Conservation (phyloP, 1,140 invertebrate species). For the Pinna nobilis region DNA sequence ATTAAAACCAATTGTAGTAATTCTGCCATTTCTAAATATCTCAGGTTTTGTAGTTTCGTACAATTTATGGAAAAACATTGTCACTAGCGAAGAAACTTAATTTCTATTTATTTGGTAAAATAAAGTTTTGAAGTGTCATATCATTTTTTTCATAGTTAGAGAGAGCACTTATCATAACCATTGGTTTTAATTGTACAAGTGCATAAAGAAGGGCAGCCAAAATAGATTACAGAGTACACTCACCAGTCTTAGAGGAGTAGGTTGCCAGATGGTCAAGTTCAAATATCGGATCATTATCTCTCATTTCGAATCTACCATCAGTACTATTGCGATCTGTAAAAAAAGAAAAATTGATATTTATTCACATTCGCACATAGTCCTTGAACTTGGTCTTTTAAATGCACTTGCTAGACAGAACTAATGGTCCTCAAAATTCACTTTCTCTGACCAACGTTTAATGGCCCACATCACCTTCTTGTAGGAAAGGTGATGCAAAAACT, state of each 20-base stretch:
- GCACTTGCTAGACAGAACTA: neutral
- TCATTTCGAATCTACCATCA: slow-evolving; percentile 44
- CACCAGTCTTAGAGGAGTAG: slow-evolving; percentile 79
- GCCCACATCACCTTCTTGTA: too few species aligned
- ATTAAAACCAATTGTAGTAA: too few species aligned
- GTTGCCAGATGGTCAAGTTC: slow-evolving; percentile 96
- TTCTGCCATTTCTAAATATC: too few species aligned
- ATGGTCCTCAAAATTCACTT: too few species aligned
- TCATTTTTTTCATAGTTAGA: too few species aligned
- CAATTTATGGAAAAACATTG: too few species aligned
- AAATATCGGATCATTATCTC: slow-evolving; percentile 52
- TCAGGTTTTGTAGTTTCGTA: too few species aligned
- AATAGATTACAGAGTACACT: neutral
- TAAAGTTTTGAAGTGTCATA: too few species aligned
- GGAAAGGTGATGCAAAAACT: too few species aligned
- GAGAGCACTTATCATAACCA: neutral
- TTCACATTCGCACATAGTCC: neutral
- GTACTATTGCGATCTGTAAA: slow-evolving; percentile 61
- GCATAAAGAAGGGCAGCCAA: neutral
- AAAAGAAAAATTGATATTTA: slow-evolving; percentile 17
- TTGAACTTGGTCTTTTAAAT: neutral
- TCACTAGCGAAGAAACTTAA: too few species aligned
- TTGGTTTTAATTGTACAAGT: neutral
- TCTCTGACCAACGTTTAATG: too few species aligned
- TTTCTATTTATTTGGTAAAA: too few species aligned